These are phyloP conservation scores for Berghia stephanieae DNA, from an alignment of 1,140 invertebrate species.

Conservation along the genomic window DNA sequence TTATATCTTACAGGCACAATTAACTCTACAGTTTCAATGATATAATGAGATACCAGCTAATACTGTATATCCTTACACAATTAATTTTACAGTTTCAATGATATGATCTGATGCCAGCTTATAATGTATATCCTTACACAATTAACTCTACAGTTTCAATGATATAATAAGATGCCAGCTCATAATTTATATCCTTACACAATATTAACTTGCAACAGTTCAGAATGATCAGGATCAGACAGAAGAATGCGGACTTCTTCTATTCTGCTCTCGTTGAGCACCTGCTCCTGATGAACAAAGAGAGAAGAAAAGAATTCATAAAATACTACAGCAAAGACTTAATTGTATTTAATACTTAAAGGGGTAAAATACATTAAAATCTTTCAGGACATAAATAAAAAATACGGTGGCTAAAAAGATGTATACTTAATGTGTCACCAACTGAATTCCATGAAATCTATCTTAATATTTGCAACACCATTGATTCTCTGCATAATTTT, in stretches of 20 bases:
- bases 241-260: slow-evolving; percentile 23
- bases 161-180: background rate
- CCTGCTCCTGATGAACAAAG: background rate
- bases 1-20: no score
- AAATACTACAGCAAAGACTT: background rate
- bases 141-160: background rate
- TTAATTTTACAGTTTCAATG: background rate
- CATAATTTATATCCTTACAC: slow-evolving; percentile 34
- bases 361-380: background rate
- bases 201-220: slow-evolving; percentile 43
- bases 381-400: background rate
- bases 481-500: no score
- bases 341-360: background rate
- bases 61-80: background rate
- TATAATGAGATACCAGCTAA: background rate
- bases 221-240: slow-evolving; percentile 33
- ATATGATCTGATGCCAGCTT: background rate
- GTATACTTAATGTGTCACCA: no score
- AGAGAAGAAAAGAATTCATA: no score
- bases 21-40: no score
- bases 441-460: no score
- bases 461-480: no score
- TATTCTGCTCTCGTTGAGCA: slow-evolving; percentile 10
- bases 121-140: background rate
- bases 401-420: background rate